Conservation (phyloP, 2,888 invertebrate species). For the Alitta virens region DNA sequence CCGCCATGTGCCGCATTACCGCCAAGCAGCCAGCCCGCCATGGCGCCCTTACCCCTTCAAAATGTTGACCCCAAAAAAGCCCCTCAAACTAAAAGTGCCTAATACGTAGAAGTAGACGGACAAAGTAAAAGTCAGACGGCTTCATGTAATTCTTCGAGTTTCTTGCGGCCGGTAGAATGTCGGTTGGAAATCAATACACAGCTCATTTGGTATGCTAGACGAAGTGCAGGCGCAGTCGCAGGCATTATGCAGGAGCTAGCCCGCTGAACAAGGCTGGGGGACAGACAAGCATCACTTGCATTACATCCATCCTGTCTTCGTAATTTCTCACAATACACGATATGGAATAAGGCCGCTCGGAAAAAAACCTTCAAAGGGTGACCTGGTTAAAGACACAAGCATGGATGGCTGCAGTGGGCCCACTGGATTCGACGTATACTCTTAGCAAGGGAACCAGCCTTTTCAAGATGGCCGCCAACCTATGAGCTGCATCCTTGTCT, state of each 20-base stretch:
- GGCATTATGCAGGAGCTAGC: neutral
- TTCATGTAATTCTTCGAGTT: no score
- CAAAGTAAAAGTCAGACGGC: no score
- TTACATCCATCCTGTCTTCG: no score
- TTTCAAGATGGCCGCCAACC: conserved; percentile 1
- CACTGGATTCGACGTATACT: neutral
- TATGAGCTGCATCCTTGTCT: neutral
- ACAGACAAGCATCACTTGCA: no score
- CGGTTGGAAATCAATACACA: neutral
- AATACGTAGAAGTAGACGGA: no score
- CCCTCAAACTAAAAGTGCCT: no score
- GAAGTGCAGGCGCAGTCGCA: neutral
- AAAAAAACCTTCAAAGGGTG: no score
- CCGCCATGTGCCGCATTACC: no score
- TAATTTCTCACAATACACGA: neutral
- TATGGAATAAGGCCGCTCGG: neutral
- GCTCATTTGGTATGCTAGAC: conserved; percentile 1
- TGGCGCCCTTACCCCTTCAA: no score
- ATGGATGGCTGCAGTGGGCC: neutral
- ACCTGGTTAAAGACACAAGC: neutral
- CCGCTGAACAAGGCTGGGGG: no score
- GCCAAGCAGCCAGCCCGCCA: no score
- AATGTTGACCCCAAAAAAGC: no score
- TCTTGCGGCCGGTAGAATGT: neutral
- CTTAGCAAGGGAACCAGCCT: neutral